Percentiles rank a stretch among this genome's conserved stretches.
Evolutionary conservation across 2,888 invertebrate genomes (phyloP).

Genomic region (Macaria notata): DNA sequence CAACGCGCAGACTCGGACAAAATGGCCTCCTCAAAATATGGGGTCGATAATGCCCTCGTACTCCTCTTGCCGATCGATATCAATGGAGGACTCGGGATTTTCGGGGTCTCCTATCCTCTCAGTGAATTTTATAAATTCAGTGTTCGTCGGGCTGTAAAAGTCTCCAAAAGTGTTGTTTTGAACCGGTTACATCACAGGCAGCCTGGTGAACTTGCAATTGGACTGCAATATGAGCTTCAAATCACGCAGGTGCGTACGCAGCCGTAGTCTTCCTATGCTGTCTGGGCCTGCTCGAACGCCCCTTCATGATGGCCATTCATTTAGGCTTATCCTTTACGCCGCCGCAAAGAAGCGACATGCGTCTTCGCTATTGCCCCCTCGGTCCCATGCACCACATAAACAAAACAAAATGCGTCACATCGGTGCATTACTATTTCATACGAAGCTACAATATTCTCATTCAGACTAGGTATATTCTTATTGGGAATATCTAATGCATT

Average conservation of each 20-base stretch:
- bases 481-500: too few relatives aligned
- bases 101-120: conserved; percentile 73
- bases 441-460: too few relatives aligned
- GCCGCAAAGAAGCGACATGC: conserved; percentile 80
- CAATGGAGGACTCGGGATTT: conserved; percentile 80
- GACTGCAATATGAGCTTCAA: conserved; percentile 77
- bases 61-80: conserved; percentile 85
- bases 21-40: conserved; percentile 84
- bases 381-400: conserved; percentile 68
- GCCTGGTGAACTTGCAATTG: conserved; percentile 67
- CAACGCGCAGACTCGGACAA: conserved; percentile 87
- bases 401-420: conserved; percentile 65
- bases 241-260: conserved; percentile 98
- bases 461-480: too few relatives aligned
- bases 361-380: conserved; percentile 69
- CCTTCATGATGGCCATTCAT: conserved; percentile 81
- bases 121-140: conserved; percentile 66
- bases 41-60: conserved; percentile 72
- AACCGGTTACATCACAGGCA: conserved; percentile 78
- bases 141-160: conserved; percentile 68
- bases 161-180: conserved; percentile 75
- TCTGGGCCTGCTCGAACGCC: conserved; percentile 94
- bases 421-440: conserved; percentile 25
- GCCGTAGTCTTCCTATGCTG: conserved; percentile 92
- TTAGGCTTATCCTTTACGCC: conserved; percentile 81